These are phyloP conservation scores for Solea senegalensis DNA, from an alignment of 2,113 vertebrate species.

Conservation along the genomic window DNA sequence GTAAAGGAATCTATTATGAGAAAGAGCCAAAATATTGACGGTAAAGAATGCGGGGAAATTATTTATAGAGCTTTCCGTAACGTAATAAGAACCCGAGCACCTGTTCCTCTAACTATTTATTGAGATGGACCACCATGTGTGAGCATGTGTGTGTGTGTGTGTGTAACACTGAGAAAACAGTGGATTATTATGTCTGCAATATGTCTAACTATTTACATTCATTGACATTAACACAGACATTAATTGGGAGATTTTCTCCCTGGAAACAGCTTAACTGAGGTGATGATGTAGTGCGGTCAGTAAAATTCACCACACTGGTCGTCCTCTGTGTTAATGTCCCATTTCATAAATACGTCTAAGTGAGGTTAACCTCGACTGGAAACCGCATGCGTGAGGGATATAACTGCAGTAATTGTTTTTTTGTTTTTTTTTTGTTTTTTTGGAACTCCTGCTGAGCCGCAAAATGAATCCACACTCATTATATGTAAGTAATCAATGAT, in stretches of 20 bases:
- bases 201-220: too few species aligned
- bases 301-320: not conserved
- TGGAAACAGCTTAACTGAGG: too few species aligned
- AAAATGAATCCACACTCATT: constrained; percentile 49
- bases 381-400: not conserved
- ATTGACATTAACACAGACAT: too few species aligned
- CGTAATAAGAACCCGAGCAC: constrained; percentile 37
- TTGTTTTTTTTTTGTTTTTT: constrained; percentile 15
- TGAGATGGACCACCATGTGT: constrained; percentile 28
- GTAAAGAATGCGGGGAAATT: constrained; percentile 24
- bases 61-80: constrained; percentile 35
- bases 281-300: too few species aligned
- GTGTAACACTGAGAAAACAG: not conserved
- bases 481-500: constrained; percentile 54
- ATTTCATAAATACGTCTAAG: not conserved
- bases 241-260: too few species aligned
- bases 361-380: not conserved
- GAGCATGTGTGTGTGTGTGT: not conserved
- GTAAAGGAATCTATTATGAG: not conserved
- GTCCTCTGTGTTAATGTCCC: not conserved
- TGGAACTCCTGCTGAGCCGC: constrained; percentile 9
- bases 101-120: constrained; percentile 42
- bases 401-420: not conserved
- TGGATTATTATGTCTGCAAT: too few species aligned
- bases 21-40: not conserved